These are phyloP conservation scores for Melanostigma gelatinosum DNA, from an alignment of 2,113 vertebrate species.

Conservation along the genomic window DNA sequence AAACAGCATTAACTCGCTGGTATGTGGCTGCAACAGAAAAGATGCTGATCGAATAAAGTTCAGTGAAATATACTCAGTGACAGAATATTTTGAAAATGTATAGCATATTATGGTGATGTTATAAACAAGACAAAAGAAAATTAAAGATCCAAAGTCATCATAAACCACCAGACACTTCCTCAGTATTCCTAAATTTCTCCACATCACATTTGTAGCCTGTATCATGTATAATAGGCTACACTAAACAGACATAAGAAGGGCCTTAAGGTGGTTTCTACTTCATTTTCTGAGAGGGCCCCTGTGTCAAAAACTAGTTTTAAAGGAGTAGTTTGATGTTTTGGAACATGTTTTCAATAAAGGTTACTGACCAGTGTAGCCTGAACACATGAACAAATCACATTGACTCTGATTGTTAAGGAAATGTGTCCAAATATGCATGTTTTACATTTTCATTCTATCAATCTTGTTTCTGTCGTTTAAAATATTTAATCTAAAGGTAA, in stretches of 20 bases:
- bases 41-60: neutral
- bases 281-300: no score
- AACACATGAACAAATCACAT: neutral
- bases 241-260: no score
- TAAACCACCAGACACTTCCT: neutral
- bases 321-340: no score
- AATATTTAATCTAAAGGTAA: neutral
- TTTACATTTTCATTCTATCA: neutral
- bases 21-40: neutral
- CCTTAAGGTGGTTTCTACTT: no score
- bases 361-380: neutral
- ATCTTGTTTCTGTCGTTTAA: neutral
- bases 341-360: neutral
- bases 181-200: neutral
- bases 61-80: neutral
- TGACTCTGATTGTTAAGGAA: neutral
- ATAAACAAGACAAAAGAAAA: neutral
- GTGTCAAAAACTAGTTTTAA: no score
- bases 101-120: neutral
- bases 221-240: no score
- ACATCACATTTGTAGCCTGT: neutral
- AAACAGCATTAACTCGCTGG: neutral
- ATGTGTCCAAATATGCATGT: neutral
- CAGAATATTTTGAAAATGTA: neutral
- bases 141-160: neutral